Conservation (phyloP, 2,888 invertebrate species). For the Amiota mariae region DNA sequence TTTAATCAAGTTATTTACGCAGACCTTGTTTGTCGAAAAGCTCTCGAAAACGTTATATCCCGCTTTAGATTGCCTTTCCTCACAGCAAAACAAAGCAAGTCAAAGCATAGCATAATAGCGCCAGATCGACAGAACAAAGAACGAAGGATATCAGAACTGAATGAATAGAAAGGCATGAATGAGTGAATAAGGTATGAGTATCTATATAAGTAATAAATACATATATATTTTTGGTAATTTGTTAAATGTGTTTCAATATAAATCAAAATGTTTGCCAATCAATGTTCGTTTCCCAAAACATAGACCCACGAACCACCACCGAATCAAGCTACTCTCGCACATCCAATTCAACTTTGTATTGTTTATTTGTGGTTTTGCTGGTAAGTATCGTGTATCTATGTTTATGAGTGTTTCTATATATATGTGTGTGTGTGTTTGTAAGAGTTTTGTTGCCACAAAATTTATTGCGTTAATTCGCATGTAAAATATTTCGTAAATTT, state of each 20-base stretch:
- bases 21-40: conserved; percentile 30
- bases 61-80: neutral
- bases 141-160: neutral
- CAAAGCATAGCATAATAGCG: neutral
- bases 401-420: conserved; percentile 36
- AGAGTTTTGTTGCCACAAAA: conserved; percentile 36
- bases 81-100: neutral
- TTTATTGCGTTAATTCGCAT: conserved; percentile 66
- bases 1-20: conserved; percentile 66
- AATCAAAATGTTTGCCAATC: conserved; percentile 66
- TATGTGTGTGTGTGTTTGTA: neutral
- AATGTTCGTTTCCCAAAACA: conserved; percentile 50
- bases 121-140: neutral
- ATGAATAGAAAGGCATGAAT: neutral
- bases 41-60: neutral
- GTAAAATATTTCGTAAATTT: conserved; percentile 59
- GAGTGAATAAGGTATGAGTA: conserved; percentile 21
- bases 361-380: conserved; percentile 15
- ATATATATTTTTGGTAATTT: conserved; percentile 53
- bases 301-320: too few species aligned
- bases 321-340: conserved; percentile 14
- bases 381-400: neutral
- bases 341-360: neutral
- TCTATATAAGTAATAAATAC: conserved; percentile 53
- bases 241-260: conserved; percentile 65